Conservation (phyloP, 1,140 invertebrate genomes). For the Cataglyphis hispanica region DNA sequence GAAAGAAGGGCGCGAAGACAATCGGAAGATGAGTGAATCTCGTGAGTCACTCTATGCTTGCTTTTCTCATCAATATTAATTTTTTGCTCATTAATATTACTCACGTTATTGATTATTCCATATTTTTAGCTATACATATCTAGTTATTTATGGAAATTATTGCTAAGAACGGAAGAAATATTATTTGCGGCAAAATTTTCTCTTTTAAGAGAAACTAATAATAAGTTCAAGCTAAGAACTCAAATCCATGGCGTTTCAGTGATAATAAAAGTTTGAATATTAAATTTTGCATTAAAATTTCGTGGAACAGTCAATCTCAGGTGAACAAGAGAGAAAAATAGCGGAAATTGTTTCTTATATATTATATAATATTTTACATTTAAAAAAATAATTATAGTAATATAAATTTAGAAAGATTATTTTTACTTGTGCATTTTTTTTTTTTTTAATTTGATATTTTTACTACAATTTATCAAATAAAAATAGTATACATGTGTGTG, state of each 20-base stretch:
- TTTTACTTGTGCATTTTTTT: background rate
- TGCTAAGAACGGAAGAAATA: background rate
- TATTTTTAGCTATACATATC: background rate
- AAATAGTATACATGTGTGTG: too few relatives aligned
- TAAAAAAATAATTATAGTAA: background rate
- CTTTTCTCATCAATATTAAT: constrained; percentile 44
- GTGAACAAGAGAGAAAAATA: background rate
- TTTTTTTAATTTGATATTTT: background rate
- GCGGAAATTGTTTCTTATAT: background rate
- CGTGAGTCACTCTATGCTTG: constrained; percentile 37
- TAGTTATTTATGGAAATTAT: constrained; percentile 12
- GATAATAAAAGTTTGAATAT: background rate
- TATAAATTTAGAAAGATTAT: background rate
- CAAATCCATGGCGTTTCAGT: background rate
- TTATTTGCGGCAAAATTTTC: background rate
- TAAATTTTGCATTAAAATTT: constrained; percentile 8
- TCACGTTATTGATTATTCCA: constrained; percentile 33
- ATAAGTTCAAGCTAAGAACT: background rate
- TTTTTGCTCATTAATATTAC: background rate
- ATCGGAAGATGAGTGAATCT: constrained; percentile 40
- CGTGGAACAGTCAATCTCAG: background rate
- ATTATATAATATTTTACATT: background rate
- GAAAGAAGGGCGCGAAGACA: constrained; percentile 37
- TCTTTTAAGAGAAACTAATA: background rate
- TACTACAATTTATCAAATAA: background rate